Base-by-base conservation (phyloP, 2,888 invertebrate species). In the Rotaria magnacalcarata region DNA sequence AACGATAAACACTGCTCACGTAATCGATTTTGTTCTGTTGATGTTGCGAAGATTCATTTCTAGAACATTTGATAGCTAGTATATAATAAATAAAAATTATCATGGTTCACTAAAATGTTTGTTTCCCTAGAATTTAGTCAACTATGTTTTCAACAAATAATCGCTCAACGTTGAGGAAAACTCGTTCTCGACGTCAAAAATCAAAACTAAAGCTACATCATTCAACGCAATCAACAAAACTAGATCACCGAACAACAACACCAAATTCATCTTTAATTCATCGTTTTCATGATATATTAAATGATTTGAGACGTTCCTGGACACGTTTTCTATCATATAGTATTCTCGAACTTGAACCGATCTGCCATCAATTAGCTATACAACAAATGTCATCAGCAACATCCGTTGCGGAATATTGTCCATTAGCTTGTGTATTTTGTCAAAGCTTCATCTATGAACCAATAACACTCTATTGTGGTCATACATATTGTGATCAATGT, bases 401-500 rank as follows among this genome's bases (percentile, higher is more conserved):
- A 43, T 10, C 43, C 24, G 50, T 50, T 8, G 16, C 34, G 19
- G 34, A 8, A 75, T 41, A 1, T 47, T 80, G 80, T 43, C 21
- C 14, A 47, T 80, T 80, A 24, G 3, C n/a, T n/a, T 80, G 80
- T 80, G n/a, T 4, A 47, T 47, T 80, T 80, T 80, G 80, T 80
- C 80, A 80, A 80, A 3, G 47, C 24, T 24, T 80, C 10, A 8
- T 80, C 14, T 47, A 80, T 47, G 80, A 80, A 47, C 80, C 80
- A 8, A n/a, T 80, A 19, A 80, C 80, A 47, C 47, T 80, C 11
- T 80, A 80, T 47, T 80, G 80, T 47, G 80, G 80, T n/a, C 80
- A 80, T 80, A 80, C 80, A 14, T 80, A 8, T 80, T 80, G 80
- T 80, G 24, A 80, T 47, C 43, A 47, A 47, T 80, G 80, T 47